Conservation (phyloP, 2,888 invertebrate species). For the Agrotis ipsilon region DNA sequence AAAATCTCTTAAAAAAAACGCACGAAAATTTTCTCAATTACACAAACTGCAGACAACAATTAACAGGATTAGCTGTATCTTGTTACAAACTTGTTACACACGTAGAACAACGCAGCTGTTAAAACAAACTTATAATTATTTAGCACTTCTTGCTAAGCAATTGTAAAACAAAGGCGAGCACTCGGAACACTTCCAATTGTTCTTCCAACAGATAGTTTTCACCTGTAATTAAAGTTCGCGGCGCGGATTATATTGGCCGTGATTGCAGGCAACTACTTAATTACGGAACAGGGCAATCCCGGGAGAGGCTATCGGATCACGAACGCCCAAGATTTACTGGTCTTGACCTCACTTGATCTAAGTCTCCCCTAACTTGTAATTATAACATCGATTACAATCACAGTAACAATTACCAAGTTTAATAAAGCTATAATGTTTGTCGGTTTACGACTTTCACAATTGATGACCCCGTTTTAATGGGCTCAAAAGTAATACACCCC, state of each 20-base stretch:
- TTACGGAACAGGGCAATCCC: constrained; percentile 76
- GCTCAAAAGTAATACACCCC: constrained; percentile 63
- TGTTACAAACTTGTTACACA: constrained; percentile 62
- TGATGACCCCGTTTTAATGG: constrained; percentile 59
- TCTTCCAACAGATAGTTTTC: constrained; percentile 72
- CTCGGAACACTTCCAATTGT: constrained; percentile 66
- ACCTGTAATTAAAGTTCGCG: constrained; percentile 83
- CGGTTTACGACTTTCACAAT: constrained; percentile 57
- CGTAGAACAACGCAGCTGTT: constrained; percentile 59
- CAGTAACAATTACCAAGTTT: constrained; percentile 62
- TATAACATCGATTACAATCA: constrained; percentile 69
- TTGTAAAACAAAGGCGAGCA: constrained; percentile 63
- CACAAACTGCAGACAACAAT: constrained; percentile 65
- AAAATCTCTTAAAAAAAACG: constrained; percentile 25
- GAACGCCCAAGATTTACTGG: constrained; percentile 81
- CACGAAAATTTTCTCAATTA: constrained; percentile 54
- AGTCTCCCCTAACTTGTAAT: constrained; percentile 70
- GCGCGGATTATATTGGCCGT: constrained; percentile 80
- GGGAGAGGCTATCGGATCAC: constrained; percentile 73
- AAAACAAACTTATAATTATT: constrained; percentile 69
- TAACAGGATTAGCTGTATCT: constrained; percentile 62
- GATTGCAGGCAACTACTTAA: constrained; percentile 84
- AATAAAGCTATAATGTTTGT: constrained; percentile 64
- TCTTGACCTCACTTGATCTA: constrained; percentile 83
- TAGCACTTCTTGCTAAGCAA: constrained; percentile 61